phyloP scores from a whole-genome alignment of 2,113 vertebrate species.

The Ginglymostoma cirratum region DNA sequence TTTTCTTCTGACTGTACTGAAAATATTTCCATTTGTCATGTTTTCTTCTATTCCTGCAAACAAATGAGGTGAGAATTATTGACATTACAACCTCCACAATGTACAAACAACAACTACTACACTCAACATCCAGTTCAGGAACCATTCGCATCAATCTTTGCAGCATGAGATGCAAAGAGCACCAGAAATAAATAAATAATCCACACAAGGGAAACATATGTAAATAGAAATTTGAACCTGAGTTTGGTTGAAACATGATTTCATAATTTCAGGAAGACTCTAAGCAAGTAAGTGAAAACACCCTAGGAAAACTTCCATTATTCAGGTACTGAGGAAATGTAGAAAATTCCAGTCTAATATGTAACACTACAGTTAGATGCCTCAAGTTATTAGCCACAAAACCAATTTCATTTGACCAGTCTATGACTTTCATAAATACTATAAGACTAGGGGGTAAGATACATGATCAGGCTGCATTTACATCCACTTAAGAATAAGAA shows the following conservation, averaged over 20 bases:
- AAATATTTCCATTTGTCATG: background rate
- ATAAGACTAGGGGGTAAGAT: background rate
- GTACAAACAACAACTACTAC: background rate
- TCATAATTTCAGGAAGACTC: background rate
- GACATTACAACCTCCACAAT: background rate
- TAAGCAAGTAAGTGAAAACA: background rate
- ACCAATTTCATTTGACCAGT: background rate
- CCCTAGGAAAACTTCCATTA: background rate
- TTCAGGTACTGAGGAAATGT: background rate
- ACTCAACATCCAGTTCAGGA: background rate
- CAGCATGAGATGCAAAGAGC: background rate
- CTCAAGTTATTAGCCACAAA: background rate
- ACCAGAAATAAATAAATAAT: background rate
- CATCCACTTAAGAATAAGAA: background rate
- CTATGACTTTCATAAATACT: background rate
- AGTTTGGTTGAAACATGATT: background rate
- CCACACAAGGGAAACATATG: background rate
- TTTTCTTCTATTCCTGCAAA: background rate
- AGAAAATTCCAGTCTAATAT: background rate
- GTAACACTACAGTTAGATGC: background rate
- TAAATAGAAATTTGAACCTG: background rate
- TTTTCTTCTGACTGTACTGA: background rate
- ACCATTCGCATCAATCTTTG: background rate
- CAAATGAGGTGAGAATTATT: background rate
- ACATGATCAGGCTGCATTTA: background rate